Evolutionary conservation across 2,113 vertebrate species (phyloP).

Genomic region (Panthera uncia): DNA sequence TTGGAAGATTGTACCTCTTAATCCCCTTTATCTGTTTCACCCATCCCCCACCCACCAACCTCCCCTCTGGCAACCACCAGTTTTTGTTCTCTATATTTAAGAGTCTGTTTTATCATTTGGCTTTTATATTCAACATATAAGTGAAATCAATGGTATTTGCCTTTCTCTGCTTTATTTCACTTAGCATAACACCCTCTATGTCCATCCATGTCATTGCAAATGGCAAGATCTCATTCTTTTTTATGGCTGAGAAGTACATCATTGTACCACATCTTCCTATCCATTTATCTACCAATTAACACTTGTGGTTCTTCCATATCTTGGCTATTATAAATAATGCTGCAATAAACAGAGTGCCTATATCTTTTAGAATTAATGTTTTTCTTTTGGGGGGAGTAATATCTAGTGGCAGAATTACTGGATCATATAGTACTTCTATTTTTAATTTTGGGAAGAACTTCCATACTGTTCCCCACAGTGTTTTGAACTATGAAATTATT

Average conservation of each 20-base stretch:
- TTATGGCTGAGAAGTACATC: background rate
- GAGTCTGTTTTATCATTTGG: background rate
- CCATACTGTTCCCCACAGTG: background rate
- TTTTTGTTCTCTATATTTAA: background rate
- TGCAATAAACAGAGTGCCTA: background rate
- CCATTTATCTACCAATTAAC: background rate
- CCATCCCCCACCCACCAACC: background rate
- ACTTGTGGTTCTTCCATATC: background rate
- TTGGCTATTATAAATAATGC: background rate
- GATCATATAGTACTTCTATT: background rate
- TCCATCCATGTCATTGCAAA: background rate
- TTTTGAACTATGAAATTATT: background rate
- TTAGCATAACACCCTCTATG: background rate
- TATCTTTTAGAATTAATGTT: background rate
- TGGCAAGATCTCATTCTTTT: background rate
- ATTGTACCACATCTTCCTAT: background rate
- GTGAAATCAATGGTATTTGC: background rate
- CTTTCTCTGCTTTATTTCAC: background rate
- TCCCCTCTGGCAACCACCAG: background rate
- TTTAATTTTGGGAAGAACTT: background rate
- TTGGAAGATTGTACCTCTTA: background rate
- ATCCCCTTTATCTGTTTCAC: background rate
- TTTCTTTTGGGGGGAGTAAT: background rate
- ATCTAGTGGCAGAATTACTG: background rate
- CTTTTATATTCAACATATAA: background rate